Evolutionary conservation across 2,888 invertebrate species (phyloP), one percentile per base, ranked within the genome.

Genomic region (Hypercompe scribonia): DNA sequence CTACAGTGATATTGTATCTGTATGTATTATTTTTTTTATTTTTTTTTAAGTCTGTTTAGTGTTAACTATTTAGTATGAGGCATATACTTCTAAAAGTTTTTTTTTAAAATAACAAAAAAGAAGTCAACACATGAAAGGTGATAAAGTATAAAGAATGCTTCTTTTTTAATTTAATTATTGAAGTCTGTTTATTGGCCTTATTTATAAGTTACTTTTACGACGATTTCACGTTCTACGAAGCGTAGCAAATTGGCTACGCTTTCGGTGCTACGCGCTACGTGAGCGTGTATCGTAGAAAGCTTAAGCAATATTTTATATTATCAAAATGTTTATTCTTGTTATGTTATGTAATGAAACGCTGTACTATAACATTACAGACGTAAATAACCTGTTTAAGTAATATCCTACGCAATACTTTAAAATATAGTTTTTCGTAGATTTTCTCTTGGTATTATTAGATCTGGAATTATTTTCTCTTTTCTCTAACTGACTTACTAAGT

Each of bases 181-280:
- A 31, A 31, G 18, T 28, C 18, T 31, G 18, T 61, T 7, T 61
- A 61, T 61, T 31, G 5, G 18, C 78, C 84, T 68, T 79, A 76
- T 72, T 81, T 78, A 39, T 10, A 24, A 71, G 66, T 66, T 50
- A 64, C 63, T 71, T 75, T 72, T 73, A 68, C 58, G 31, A 65
- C 18, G 75, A 84, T 86, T 86, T 84, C 81, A 84, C 75, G 84
- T 83, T 84, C 88, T 86, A 89, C 87, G 86, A 70, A 79, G 83
- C 89, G 89, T 88, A 90, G 87, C 86, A 71, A 81, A 80, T 78
- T 78, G 39, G 83, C 85, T 85, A 86, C 87, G 84, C 79, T 78
- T 78, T 82, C 75, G 81, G 75, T 73, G 79, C 81, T 86, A 85
- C 84, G 81, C 70, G 84, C 84, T 85, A 82, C 78, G 73, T 18